Conservation (phyloP, 2,113 vertebrate species). For the Dasyornis broadbenti region DNA sequence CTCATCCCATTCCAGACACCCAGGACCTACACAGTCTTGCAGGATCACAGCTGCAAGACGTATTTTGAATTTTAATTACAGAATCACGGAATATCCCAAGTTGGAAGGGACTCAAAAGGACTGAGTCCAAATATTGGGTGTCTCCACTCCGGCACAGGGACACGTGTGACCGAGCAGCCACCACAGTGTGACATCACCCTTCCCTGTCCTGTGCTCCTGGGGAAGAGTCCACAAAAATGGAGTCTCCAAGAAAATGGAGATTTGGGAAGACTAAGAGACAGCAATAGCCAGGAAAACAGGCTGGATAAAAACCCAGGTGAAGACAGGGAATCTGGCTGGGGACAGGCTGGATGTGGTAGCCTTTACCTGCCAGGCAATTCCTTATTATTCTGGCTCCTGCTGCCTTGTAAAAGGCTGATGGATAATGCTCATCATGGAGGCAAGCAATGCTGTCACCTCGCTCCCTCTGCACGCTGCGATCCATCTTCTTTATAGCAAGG, state of each 20-base stretch:
- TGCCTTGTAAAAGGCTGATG: background rate
- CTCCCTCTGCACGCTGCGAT: background rate
- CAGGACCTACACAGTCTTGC: accelerated
- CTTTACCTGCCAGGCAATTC: background rate
- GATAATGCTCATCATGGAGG: background rate
- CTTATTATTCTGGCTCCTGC: background rate
- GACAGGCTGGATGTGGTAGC: background rate
- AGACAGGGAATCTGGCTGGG: background rate
- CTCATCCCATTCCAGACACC: background rate
- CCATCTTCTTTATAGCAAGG: slow-evolving; percentile 54
- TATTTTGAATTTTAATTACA: accelerated
- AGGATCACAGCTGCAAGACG: background rate
- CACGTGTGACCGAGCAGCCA: accelerated
- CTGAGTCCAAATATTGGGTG: accelerated
- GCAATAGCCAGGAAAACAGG: accelerated
- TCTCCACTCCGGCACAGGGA: background rate
- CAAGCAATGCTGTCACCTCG: background rate
- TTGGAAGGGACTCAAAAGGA: background rate
- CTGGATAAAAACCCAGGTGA: background rate
- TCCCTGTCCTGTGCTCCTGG: accelerated
- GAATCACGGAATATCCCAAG: background rate
- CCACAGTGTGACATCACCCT: accelerated
- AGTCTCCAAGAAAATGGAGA: background rate
- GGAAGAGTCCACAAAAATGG: background rate
- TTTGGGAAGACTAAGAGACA: background rate